phyloP scores from a whole-genome alignment of 2,888 invertebrate genomes.

The Athrips mouffetella region DNA sequence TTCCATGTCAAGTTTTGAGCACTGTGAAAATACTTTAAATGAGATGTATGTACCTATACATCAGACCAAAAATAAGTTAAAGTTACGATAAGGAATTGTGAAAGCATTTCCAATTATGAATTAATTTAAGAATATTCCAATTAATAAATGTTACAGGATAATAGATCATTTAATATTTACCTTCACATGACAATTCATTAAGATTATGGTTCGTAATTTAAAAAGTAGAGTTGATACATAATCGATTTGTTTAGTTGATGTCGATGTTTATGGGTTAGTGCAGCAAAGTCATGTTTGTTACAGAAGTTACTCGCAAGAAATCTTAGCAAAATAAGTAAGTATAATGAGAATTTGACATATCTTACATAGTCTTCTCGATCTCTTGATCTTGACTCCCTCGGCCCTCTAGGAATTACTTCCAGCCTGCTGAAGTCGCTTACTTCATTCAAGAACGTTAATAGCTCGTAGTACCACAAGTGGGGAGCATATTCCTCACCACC shows the following conservation, averaged over 20 bases:
- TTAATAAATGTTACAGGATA: neutral
- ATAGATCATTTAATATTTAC: neutral
- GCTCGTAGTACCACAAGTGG: conserved; percentile 25
- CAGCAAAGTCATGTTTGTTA: too few species aligned
- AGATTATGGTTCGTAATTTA: too few species aligned
- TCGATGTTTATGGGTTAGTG: too few species aligned
- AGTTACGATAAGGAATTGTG: too few species aligned
- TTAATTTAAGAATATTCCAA: neutral
- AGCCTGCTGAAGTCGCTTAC: conserved; percentile 9
- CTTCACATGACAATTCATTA: too few species aligned
- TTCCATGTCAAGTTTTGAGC: neutral
- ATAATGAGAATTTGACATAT: too few species aligned
- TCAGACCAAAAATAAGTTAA: too few species aligned
- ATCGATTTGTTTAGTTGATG: too few species aligned
- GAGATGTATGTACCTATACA: too few species aligned
- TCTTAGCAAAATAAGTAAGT: too few species aligned
- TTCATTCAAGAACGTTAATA: conserved; percentile 23
- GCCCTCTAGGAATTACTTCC: neutral
- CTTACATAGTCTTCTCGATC: conserved; percentile 2
- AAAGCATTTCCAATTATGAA: neutral
- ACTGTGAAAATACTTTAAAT: conserved; percentile 3
- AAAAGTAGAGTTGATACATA: too few species aligned
- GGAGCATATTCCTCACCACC: conserved; percentile 11
- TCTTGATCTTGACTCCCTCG: neutral
- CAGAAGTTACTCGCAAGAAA: too few species aligned